Base-by-base conservation (phyloP, 2,888 invertebrate species). In the Petrophora chlorosata region DNA sequence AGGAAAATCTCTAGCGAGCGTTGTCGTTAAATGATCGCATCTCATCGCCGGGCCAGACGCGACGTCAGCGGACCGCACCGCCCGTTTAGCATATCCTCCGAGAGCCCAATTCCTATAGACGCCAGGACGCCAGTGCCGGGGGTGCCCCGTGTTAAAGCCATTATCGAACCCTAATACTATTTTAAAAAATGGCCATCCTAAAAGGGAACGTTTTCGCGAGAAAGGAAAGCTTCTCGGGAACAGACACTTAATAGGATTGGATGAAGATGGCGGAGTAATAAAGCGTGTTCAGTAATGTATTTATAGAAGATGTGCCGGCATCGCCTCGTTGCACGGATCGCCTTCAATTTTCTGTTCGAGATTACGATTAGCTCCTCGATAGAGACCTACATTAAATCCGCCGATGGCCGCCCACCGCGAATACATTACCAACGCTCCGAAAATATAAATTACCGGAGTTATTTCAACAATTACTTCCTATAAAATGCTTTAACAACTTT, bases 271-370 rank as follows among this genome's bases (percentile, higher is more conserved):
- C 79, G 71, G 73, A 88, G 88, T 88, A 86, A 87, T 86, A 88
- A 88, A 86, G 80, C 85, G 85, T 86, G 87, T 89, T 85, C 84
- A 61, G 69, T 88, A 89, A 88, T 86, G 85, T 87, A 84, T 87
- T 87, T 89, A 87, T 83, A 78, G 79, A 75, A 76, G 80, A 81
- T 79, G 71, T 78, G 73, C 77, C 73, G 73, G 68, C 75, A 73
- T 67, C 68, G 72, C 68, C 65, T 67, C 73, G 70, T 65, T 75
- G 75, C 76, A 70, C 67, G 70, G 78, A 78, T 83, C 79, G 76
- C 73, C 80, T 83, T 70, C 79, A 77, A 80, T 84, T 82, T 83
- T 74, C 74, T 74, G 70, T 68, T 70, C 59, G 60, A 72, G 76
- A 79, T 83, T 78, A 81, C 77, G 78, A 78, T 80, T 79, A 79